Conservation (phyloP, 2,797 vertebrate genomes). For the Parambassis ranga region DNA sequence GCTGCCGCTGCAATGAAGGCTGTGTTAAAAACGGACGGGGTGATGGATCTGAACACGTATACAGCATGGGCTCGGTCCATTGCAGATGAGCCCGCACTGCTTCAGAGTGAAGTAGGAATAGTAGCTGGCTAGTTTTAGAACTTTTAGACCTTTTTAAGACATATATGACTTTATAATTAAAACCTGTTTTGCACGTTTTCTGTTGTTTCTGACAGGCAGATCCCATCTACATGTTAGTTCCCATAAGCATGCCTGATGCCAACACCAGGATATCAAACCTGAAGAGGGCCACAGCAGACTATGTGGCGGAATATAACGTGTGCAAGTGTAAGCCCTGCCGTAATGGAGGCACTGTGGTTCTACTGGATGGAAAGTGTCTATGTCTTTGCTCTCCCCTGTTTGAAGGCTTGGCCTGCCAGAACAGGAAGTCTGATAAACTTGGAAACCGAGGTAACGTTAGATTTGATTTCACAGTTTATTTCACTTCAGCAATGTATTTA, state of each 20-base stretch:
- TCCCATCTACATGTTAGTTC: constrained; percentile 86
- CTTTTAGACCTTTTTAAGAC: no score
- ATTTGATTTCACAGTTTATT: neutral
- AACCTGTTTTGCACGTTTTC: neutral
- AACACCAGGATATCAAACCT: constrained; percentile 81
- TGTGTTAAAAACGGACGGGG: constrained; percentile 58
- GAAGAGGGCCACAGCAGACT: constrained; percentile 82
- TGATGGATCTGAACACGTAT: constrained; percentile 74
- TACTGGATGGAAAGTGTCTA: constrained; percentile 85
- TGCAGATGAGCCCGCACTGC: constrained; percentile 77
- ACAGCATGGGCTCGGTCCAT: constrained; percentile 84
- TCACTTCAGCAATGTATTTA: neutral
- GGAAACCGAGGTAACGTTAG: constrained; percentile 9
- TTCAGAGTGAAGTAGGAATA: constrained; percentile 81
- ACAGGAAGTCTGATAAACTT: constrained; percentile 41
- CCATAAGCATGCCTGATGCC: constrained; percentile 75
- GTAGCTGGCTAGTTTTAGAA: no score
- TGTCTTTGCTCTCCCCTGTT: constrained; percentile 82
- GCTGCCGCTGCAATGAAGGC: constrained; percentile 78
- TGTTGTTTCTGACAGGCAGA: constrained; percentile 72
- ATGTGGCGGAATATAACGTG: constrained; percentile 82
- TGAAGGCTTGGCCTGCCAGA: constrained; percentile 86
- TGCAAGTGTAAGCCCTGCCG: constrained; percentile 89
- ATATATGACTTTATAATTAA: no score
- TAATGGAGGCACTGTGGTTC: constrained; percentile 84